Evolutionary conservation across 2,888 invertebrate species (phyloP).

Genomic region (Heterodera filipjevi): DNA sequence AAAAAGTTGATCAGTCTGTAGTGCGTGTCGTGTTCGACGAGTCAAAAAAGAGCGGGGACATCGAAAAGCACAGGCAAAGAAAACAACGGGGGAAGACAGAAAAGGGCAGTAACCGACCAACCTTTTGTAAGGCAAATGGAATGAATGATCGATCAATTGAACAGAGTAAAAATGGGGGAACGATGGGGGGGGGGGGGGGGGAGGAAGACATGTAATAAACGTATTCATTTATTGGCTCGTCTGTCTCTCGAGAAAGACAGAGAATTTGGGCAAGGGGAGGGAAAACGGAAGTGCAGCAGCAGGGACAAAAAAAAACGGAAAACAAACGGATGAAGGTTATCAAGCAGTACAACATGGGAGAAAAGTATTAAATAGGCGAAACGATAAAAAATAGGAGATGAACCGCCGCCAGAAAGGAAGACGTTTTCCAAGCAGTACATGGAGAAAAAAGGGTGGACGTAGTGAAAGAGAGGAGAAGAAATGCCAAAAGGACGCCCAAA

Average conservation of each 20-base stretch:
- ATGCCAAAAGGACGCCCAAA: too few relatives aligned
- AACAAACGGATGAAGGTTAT: not conserved
- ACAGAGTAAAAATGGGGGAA: not conserved
- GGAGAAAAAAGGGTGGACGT: not conserved
- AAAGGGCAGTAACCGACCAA: not conserved
- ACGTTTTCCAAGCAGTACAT: not conserved
- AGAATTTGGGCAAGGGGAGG: not conserved
- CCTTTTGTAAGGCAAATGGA: not conserved
- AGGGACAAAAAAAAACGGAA: not conserved
- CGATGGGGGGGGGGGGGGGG: not conserved
- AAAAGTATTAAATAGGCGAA: not conserved
- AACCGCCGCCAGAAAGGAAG: too few relatives aligned
- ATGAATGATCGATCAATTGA: not conserved
- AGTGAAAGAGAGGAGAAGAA: too few relatives aligned
- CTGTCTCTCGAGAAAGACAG: not conserved
- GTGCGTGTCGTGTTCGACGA: too few relatives aligned
- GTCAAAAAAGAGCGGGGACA: not conserved
- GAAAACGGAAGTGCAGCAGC: not conserved
- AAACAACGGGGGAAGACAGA: not conserved
- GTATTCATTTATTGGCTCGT: not conserved
- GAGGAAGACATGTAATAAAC: not conserved
- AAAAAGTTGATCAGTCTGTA: too few relatives aligned
- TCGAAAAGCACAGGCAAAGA: not conserved
- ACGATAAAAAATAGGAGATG: too few relatives aligned
- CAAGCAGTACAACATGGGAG: not conserved